Base-by-base conservation (phyloP, 2,113 vertebrate species). In the Rhinolophus sinicus region DNA sequence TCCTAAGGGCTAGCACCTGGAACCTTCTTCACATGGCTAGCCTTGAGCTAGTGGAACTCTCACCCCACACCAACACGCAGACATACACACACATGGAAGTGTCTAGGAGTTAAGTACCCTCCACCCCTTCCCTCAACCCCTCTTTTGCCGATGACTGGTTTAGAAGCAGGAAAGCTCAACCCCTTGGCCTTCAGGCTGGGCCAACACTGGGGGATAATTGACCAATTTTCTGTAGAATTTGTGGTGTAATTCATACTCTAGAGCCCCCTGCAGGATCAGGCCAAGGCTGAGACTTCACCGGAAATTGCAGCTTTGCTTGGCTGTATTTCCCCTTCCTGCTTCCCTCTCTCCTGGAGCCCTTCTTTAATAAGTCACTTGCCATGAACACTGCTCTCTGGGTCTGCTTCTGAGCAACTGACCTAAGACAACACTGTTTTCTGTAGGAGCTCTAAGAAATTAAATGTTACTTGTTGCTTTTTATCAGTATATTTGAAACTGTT, bases 1-100 rank as follows among this genome's bases (percentile, higher is more conserved):
- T 78, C 8, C 67, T 58, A 30, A 73, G 22, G 44, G 28, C 10
- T 73, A 40, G 44, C 28, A 40, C 26, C 22, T 54, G 21, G 67
- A 56, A 56, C 77, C 24, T 50, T 77, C 88, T 93, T 84, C 22
- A 69, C 47, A 88, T 40, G 22, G 11, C 35, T 15, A 52, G 40
- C 18, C 26, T 60, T 69, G 62, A 90, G 4, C 33, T 47, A 18
- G 26, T 13, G 11, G 60, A 26, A 5, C 50, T 58, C 9, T 26
- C 83, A 2, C 8, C 7, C 1, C 0, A 44, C 0, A 5, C 8
- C 54, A n/a, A 8, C 18, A 44, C 18, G 47, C 4, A 30, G 1
- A 9, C 8, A 21, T 14, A 19, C 13, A 4, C 10, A 12, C 5
- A 8, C 6, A 8, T 80, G 56, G 8, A 52, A 44, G 22, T 62